These are phyloP conservation scores for Drosophila paracracens DNA, from an alignment of 2,888 invertebrate species.

Conservation along the genomic window DNA sequence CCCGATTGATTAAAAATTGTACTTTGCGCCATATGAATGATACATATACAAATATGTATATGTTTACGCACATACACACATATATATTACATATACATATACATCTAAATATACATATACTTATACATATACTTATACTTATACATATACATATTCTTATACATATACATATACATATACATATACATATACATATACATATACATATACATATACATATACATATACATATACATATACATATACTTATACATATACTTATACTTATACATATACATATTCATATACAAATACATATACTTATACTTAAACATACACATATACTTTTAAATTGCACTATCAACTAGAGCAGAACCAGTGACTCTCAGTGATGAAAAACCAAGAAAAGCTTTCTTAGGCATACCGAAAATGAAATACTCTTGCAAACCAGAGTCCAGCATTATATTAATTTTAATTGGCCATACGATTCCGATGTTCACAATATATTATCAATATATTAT, in stretches of 20 bases:
- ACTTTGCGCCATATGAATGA: too few species aligned
- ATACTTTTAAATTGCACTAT: not conserved
- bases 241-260: too few species aligned
- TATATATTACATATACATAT: too few species aligned
- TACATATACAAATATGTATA: not conserved
- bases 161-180: not conserved
- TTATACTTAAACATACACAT: not conserved
- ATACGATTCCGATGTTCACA: not conserved
- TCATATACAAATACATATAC: too few species aligned
- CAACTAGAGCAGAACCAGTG: conserved; percentile 1
- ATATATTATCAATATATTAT: not conserved
- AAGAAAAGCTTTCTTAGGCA: not conserved
- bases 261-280: too few species aligned
- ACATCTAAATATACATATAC: not conserved
- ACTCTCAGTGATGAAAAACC: not conserved
- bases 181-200: not conserved
- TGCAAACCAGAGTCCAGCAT: not conserved
- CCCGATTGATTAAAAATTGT: too few species aligned
- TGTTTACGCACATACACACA: too few species aligned
- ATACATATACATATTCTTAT: not conserved
- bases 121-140: not conserved
- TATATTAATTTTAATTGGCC: not conserved
- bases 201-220: not conserved
- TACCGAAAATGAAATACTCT: conserved; percentile 1
- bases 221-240: not conserved